Evolutionary conservation across 1,140 invertebrate species (phyloP).

Genomic region (Drosophila insularis): DNA sequence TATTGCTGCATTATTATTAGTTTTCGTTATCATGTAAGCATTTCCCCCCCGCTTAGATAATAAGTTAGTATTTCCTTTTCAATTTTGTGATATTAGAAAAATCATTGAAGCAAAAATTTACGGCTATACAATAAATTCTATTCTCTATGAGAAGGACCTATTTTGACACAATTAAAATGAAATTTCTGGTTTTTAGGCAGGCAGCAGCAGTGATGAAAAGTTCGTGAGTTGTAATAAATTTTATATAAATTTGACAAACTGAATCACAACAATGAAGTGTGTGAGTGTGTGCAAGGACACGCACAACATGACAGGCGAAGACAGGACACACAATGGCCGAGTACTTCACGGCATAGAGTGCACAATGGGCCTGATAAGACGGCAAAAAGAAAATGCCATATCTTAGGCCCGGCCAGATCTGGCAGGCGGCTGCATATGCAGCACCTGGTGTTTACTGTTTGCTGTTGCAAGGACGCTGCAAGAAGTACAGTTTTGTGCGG

Average conservation of each 20-base stretch:
- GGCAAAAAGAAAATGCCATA: neutral
- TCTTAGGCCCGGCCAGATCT: too few species aligned
- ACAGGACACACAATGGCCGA: conserved; percentile 38
- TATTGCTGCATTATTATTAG: neutral
- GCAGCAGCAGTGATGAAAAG: neutral
- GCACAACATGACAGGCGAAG: conserved; percentile 47
- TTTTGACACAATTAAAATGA: conserved; percentile 60
- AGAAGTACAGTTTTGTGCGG: conserved; percentile 3
- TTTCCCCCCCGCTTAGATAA: neutral
- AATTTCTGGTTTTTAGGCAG: conserved; percentile 25
- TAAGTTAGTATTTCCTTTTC: conserved; percentile 4
- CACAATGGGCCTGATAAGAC: conserved; percentile 39
- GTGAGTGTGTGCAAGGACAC: conserved; percentile 43
- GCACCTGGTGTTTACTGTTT: conserved; percentile 11
- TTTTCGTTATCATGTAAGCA: neutral
- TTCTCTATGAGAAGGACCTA: conserved; percentile 11
- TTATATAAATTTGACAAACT: conserved; percentile 67
- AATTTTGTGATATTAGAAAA: neutral
- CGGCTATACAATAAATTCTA: conserved; percentile 24
- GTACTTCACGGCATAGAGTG: neutral
- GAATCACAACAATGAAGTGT: conserved; percentile 53
- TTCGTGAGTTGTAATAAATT: conserved; percentile 57
- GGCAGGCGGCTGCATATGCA: conserved; percentile 6
- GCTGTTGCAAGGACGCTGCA: conserved; percentile 1
- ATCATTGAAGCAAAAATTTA: conserved; percentile 1